These are phyloP conservation scores for Drosophila tripunctata DNA, from an alignment of 2,888 invertebrate genomes.

Conservation along the genomic window DNA sequence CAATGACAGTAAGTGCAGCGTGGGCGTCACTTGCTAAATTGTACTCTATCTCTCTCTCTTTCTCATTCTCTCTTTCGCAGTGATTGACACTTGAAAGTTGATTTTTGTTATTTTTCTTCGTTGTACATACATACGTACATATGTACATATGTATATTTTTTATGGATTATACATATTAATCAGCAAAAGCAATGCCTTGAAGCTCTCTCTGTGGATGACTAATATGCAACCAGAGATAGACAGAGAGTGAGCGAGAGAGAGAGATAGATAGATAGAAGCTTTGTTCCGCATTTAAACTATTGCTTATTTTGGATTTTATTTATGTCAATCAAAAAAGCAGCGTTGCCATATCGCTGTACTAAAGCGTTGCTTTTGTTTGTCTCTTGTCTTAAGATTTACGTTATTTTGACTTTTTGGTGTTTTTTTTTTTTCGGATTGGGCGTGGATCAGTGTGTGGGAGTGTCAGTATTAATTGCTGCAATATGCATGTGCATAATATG, in stretches of 20 bases:
- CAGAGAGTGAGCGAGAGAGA: neutral
- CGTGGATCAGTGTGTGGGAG: conserved; percentile 73
- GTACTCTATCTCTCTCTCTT: too few relatives aligned
- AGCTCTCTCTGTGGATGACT: conserved; percentile 51
- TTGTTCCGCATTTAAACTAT: conserved; percentile 15
- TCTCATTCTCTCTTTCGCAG: conserved; percentile 32
- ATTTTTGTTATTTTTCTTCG: conserved; percentile 38
- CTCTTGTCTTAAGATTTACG: conserved; percentile 29
- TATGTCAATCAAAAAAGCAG: conserved; percentile 53
- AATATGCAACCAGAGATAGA: conserved; percentile 29
- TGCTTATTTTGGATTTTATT: conserved; percentile 40
- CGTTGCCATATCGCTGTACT: conserved; percentile 55
- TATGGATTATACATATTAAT: conserved; percentile 54
- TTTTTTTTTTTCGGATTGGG: conserved; percentile 6
- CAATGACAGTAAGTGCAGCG: conserved; percentile 42
- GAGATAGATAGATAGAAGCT: neutral
- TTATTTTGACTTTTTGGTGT: neutral
- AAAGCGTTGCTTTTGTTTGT: conserved; percentile 56
- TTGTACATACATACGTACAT: too few relatives aligned
- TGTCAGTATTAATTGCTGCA: conserved; percentile 74
- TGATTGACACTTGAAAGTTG: conserved; percentile 66
- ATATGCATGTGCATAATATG: conserved; percentile 62
- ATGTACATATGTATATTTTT: too few relatives aligned
- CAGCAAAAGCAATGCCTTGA: conserved; percentile 35
- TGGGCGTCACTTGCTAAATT: conserved; percentile 30